Evolutionary conservation across 1,140 invertebrate genomes (phyloP).

Genomic region (Drosophila orosa): DNA sequence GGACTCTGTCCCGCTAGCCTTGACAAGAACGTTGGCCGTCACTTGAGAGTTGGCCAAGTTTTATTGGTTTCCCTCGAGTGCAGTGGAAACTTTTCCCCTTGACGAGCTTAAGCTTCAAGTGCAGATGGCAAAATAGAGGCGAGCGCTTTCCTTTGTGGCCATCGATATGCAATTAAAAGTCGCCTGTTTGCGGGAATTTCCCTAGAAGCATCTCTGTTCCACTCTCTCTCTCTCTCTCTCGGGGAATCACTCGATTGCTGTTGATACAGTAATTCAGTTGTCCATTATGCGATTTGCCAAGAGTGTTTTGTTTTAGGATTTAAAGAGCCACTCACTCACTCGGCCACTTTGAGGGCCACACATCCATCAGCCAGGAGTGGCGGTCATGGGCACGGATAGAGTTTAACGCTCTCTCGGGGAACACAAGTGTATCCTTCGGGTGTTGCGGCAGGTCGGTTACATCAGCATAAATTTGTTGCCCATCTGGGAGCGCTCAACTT

Average conservation of each 20-base stretch:
- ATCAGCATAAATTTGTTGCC: constrained; percentile 39
- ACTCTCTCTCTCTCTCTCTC: no score
- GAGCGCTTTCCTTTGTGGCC: constrained; percentile 1
- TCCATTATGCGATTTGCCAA: constrained; percentile 43
- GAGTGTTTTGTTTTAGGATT: constrained; percentile 11
- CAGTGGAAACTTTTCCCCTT: constrained; percentile 33
- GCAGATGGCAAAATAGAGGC: neutral
- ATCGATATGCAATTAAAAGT: constrained; percentile 42
- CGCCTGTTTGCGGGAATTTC: neutral
- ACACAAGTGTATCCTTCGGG: constrained; percentile 17
- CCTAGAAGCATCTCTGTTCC: neutral
- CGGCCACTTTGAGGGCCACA: constrained; percentile 7
- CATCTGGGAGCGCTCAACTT: constrained; percentile 58
- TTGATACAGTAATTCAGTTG: constrained; percentile 28
- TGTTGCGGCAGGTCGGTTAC: constrained; percentile 59
- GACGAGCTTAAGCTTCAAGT: neutral
- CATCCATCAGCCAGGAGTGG: constrained; percentile 20
- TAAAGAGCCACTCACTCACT: constrained; percentile 8
- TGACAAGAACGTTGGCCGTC: constrained; percentile 40
- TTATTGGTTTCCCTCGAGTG: constrained; percentile 60
- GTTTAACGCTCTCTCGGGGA: constrained; percentile 26
- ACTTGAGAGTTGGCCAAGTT: constrained; percentile 67
- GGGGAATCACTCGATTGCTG: constrained; percentile 14
- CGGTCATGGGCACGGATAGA: constrained; percentile 28
- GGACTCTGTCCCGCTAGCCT: constrained; percentile 20